phyloP scores from a whole-genome alignment of 2,888 invertebrate genomes.

The Synanthedon formicaeformis region DNA sequence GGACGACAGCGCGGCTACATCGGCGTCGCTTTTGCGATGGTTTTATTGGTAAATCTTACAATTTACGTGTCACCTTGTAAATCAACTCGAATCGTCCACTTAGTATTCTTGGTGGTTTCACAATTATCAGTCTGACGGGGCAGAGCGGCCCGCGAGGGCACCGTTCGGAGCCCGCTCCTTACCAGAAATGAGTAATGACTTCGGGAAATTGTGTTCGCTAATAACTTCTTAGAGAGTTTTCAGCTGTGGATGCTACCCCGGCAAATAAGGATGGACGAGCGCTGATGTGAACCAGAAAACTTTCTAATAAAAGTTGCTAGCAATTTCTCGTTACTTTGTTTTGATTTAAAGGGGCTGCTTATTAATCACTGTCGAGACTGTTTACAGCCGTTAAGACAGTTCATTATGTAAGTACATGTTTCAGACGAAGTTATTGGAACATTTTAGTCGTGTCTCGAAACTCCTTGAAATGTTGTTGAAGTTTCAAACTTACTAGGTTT shows the following conservation, averaged over 20 bases:
- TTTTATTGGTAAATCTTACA: background rate
- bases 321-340: conserved; percentile 41
- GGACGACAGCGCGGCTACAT: no score
- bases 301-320: conserved; percentile 37
- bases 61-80: background rate
- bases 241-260: conserved; percentile 34
- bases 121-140: background rate
- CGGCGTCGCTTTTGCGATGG: no score
- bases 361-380: background rate
- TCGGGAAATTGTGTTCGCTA: conserved; percentile 54
- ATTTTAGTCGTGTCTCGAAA: background rate
- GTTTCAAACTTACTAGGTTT: no score
- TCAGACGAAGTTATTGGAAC: background rate
- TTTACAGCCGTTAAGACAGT: background rate
- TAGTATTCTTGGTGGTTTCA: background rate
- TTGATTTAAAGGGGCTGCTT: conserved; percentile 24
- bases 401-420: background rate
- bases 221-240: conserved; percentile 53
- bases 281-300: conserved; percentile 11
- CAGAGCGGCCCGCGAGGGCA: conserved; percentile 9
- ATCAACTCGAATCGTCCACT: background rate
- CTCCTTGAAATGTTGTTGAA: no score
- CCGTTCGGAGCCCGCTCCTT: conserved; percentile 21
- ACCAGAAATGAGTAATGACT: conserved; percentile 57
- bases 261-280: conserved; percentile 39